These are phyloP conservation scores for Orchesellides sinensis DNA, from an alignment of 2,888 invertebrate genomes.

Conservation along the genomic window DNA sequence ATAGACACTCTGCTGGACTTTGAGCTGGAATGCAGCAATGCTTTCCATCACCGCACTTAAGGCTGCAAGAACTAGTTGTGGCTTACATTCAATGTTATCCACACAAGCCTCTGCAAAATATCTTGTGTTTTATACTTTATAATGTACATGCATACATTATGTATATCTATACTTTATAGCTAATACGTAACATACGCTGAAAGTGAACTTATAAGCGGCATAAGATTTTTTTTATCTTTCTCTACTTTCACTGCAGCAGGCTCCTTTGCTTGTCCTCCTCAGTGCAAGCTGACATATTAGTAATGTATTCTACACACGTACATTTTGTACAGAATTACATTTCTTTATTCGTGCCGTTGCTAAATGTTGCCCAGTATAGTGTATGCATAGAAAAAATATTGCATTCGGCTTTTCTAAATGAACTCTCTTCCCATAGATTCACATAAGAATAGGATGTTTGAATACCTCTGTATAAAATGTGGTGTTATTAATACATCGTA, in stretches of 20 bases:
- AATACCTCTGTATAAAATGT: too few species aligned
- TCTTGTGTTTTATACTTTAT: neutral
- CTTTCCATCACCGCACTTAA: slow-evolving; percentile 1
- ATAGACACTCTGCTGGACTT: neutral
- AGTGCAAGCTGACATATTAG: neutral
- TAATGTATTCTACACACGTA: slow-evolving; percentile 53
- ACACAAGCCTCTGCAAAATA: neutral
- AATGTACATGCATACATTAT: too few species aligned
- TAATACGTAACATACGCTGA: too few species aligned
- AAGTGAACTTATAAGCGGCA: neutral
- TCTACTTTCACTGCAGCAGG: neutral
- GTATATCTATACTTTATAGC: too few species aligned
- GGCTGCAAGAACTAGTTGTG: neutral
- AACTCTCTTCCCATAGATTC: neutral
- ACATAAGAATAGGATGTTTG: neutral
- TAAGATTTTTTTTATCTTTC: neutral
- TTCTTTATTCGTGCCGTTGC: slow-evolving; percentile 37
- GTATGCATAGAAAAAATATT: neutral
- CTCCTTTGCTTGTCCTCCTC: neutral
- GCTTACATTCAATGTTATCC: slow-evolving; percentile 36
- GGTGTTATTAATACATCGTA: too few species aligned
- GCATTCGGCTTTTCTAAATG: neutral
- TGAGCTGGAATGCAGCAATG: neutral
- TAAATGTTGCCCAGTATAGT: slow-evolving; percentile 8
- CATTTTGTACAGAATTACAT: slow-evolving; percentile 50